phyloP scores from a whole-genome alignment of 2,888 invertebrate species.

The Sphecodes monilicornis region DNA sequence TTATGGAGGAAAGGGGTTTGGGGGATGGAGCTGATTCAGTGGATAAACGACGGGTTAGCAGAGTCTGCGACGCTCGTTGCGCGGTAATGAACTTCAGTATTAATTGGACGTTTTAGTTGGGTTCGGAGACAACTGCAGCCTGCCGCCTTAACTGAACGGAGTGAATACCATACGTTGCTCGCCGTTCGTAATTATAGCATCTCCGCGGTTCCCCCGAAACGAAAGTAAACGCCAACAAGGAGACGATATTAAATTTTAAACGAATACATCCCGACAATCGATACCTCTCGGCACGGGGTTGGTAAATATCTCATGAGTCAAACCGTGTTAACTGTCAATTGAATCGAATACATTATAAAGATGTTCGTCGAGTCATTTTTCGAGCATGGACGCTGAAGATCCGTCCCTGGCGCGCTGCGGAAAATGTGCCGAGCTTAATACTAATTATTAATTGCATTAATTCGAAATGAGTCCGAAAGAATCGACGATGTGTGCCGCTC shows the following conservation, averaged over 20 bases:
- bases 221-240: neutral
- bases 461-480: neutral
- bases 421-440: neutral
- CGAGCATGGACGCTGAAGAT: neutral
- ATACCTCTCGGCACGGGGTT: neutral
- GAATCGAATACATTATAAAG: neutral
- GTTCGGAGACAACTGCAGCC: constrained; percentile 9
- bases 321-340: neutral
- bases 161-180: constrained; percentile 12
- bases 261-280: neutral
- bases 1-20: neutral
- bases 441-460: neutral
- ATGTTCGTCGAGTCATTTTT: neutral
- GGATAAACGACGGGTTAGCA: constrained; percentile 25
- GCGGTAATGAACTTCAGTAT: constrained; percentile 24
- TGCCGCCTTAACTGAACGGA: constrained; percentile 21
- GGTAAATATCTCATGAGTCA: neutral
- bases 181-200: neutral
- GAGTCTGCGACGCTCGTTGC: constrained; percentile 27
- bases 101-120: constrained; percentile 27
- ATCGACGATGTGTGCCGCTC: neutral
- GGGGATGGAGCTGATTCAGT: constrained; percentile 25
- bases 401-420: neutral
- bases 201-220: neutral
- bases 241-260: neutral